Evolutionary conservation across 2,888 invertebrate genomes (phyloP), one percentile per base, ranked within the genome.

Genomic region (Syritta pipiens): DNA sequence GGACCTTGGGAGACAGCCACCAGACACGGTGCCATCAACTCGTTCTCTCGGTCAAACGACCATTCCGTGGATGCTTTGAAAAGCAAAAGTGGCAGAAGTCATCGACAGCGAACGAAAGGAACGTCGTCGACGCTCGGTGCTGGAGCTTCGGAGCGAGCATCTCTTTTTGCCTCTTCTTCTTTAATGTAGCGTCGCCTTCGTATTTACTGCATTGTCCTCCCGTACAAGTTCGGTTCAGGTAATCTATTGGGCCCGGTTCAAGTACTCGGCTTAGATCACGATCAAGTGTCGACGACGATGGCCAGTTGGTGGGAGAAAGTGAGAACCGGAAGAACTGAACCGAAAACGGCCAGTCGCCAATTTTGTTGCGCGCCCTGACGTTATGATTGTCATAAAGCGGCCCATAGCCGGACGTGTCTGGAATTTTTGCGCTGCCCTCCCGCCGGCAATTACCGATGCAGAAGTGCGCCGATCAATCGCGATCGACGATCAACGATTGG

Each of bases 381-480:
- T 79, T 79, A 68, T 79, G 79, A 62, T 57, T 79, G 67, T 79
- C 79, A 79, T 67, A 79, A 67, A 55, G 59, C 72, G 30, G 53
- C 32, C 20, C 42, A 24, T 22, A 17, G 32, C 26, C 24, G 57
- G 44, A 69, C 71, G 77, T 72, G 72, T 42, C 60, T 60, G 57
- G 57, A 51, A 63, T 72, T 53, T 37, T 65, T 71, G 17, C 65
- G 53, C 17, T 32, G 26, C 49, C 44, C 32, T 48, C 77, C 59
- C 12, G 44, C 42, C 3, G 14, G 46, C 62, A 79, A 79, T 79
- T 74, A 79, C 67, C 35, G 42, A 67, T 79, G 72, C 72, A 77
- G 77, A 67, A 49, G 57, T 26, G 30, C 67, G 51, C 55, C 24
- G 48, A 74, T 74, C 79, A 57, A 74, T 74, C 30, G 67, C 67